Base-by-base conservation (phyloP, 2,797 vertebrate species). In the Phaenicophaeus curvirostris region DNA sequence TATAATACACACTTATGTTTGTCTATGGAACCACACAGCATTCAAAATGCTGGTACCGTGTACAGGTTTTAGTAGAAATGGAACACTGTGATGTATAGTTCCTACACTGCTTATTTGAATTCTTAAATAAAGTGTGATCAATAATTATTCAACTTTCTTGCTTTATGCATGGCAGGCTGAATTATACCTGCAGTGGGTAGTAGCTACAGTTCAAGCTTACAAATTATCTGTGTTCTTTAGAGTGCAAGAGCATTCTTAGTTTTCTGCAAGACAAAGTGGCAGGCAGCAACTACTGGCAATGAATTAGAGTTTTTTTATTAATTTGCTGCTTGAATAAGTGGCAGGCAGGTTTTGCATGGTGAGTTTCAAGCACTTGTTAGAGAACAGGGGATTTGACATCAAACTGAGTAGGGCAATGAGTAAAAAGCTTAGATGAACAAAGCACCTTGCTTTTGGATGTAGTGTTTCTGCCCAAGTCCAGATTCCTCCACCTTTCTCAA, bases 81-180 rank as follows among this genome's bases (percentile, higher is more conserved):
- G 68, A 91, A 72, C 63, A 55, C 24, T 71, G 30, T 87, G 69
- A 73, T 84, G 27, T 42, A 55, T 74, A 69, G 48, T 61, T 87
- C 58, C 41, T 67, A 55, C 28, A 19, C 12, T 57, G 16, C 48
- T 51, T 85, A 19, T 79, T 77, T 77, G 57, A 91, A 71, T 93
- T 85, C 65, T 87, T 87, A 73, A 90, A 61, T 59, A 3, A 90
- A 90, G 18, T 46, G 1, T 71, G 59, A 74, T 83, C 75, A 74
- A 79, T 93, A 87, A 85, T 85, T 96, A 90, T 81, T 95, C 93
- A 61, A 71, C 84, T 96, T 89, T 58, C 59, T 89, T 94, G 89
- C 85, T 95, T 85, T 94, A 67, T 46, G 33, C 63, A 76, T 79
- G 73, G 58, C 68, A 89, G 53, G 41, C 79, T 97, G 89, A 97